Evolutionary conservation across 2,888 invertebrate species (phyloP), one percentile per base, ranked within the genome.

Genomic region (Cheilosia impressa): DNA sequence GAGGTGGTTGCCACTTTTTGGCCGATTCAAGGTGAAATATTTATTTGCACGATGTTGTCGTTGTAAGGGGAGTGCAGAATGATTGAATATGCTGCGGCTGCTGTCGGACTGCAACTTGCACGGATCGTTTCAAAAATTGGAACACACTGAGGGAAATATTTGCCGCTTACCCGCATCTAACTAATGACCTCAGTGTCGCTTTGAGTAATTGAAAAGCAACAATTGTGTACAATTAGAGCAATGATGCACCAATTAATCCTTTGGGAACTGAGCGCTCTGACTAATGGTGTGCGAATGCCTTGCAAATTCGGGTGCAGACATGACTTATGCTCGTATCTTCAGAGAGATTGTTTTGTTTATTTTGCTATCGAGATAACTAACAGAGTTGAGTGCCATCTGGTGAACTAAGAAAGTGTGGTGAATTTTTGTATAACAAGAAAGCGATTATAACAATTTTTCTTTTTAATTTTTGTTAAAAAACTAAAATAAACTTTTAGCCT

Each of bases 201-300:
- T 34, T 53, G 55, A 34, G 6, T 53, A 55, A 63, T 45, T 53
- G 62, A 45, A 53, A 27, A 66, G 19, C 55, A 60, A 80, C 73
- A 38, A 62, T 41, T 57, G 58, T n/a, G 13, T 13, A 34, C 72
- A 79, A 55, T 73, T 47, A 41, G 53, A 55, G 41, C 60, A 45
- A 38, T 79, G 63, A 58, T 79, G 57, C 19, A 53, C n/a, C 47
- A 72, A 79, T 66, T 65, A 71, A 66, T 79, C 71, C 50, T 34
- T 43, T 5, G 31, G 27, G 63, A 58, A 58, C 43, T 15, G 4
- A 57, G 65, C 2, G 22, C 38, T n/a, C 47, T 50, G 15, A 27
- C 58, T 50, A 24, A 45, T 27, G 5, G 1, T 17, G 15, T n/a
- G n/a, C 1, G 24, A 27, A 15, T 62, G 38, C 19, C 47, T 17